These are phyloP conservation scores for Anguilla pacifica DNA, from an alignment of 2,797 vertebrate species.

Conservation along the genomic window DNA sequence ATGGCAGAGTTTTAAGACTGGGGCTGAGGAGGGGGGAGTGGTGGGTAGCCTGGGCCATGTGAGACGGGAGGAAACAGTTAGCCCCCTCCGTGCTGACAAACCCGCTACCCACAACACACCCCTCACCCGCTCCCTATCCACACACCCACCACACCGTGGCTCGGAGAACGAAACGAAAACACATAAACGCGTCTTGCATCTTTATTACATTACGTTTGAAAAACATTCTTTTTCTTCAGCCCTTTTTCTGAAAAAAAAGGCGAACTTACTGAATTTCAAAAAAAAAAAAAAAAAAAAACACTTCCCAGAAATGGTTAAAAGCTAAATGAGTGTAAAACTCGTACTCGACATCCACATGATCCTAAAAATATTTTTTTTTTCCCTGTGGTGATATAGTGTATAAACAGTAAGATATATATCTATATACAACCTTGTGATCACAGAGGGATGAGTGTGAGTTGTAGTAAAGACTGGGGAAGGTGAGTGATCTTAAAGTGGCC, in stretches of 20 bases:
- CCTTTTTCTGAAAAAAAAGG: slow-evolving; percentile 56
- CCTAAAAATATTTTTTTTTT: slow-evolving; percentile 32
- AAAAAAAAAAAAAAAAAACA: neutral
- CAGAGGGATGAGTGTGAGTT: slow-evolving; percentile 23
- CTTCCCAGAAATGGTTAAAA: slow-evolving; percentile 19
- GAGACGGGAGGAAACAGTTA: slow-evolving; percentile 24
- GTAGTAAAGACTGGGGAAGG: slow-evolving; percentile 31
- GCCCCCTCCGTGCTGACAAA: neutral
- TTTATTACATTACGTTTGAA: slow-evolving; percentile 65
- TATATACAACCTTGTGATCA: slow-evolving; percentile 56
- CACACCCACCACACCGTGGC: slow-evolving; percentile 47
- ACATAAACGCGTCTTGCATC: slow-evolving; percentile 62
- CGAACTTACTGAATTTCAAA: slow-evolving; percentile 49
- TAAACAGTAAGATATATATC: slow-evolving; percentile 53
- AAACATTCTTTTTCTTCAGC: slow-evolving; percentile 68
- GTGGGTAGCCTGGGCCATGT: neutral
- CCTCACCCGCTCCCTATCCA: slow-evolving; percentile 31
- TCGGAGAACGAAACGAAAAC: slow-evolving; percentile 59
- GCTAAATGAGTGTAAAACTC: slow-evolving; percentile 14
- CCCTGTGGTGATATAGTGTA: slow-evolving; percentile 44
- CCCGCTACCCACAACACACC: neutral
- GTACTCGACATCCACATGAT: slow-evolving; percentile 3
- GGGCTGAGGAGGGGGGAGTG: slow-evolving; percentile 27
- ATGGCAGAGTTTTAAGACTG: slow-evolving; percentile 56
- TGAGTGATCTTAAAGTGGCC: slow-evolving; percentile 41